Evolutionary conservation across 2,113 vertebrate species (phyloP).

Genomic region (Oncorhynchus masou): DNA sequence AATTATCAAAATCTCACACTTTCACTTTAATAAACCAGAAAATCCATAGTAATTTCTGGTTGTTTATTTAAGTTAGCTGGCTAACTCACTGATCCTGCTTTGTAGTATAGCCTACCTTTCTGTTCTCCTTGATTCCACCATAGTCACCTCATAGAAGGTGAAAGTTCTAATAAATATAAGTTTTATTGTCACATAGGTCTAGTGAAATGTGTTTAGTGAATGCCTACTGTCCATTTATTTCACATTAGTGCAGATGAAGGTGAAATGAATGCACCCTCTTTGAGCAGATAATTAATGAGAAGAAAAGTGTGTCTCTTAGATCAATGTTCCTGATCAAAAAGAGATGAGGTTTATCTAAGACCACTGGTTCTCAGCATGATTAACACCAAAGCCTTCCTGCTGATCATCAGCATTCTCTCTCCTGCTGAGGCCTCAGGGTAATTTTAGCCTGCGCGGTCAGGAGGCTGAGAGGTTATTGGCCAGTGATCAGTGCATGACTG

Average conservation of each 20-base stretch:
- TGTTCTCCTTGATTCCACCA: too few species aligned
- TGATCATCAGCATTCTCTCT: background rate
- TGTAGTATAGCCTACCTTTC: too few species aligned
- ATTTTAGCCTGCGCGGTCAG: constrained; percentile 50
- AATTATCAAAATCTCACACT: too few species aligned
- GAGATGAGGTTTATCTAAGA: too few species aligned
- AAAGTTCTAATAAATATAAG: background rate
- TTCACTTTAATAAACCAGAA: too few species aligned
- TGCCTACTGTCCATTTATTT: background rate
- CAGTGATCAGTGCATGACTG: constrained; percentile 36
- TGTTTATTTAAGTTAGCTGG: too few species aligned
- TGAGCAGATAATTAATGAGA: background rate
- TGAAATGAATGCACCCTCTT: background rate
- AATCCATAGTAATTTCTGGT: too few species aligned
- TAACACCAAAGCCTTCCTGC: background rate
- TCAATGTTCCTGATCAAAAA: too few species aligned
- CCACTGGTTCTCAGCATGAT: background rate
- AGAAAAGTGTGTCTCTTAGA: background rate
- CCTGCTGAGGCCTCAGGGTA: constrained; percentile 36
- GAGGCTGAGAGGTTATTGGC: constrained; percentile 48
- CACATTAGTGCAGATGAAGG: background rate
- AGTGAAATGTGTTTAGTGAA: background rate
- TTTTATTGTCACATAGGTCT: background rate
- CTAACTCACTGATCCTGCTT: too few species aligned
- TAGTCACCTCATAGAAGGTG: too few species aligned